These are phyloP conservation scores for Hylia prasina DNA, from an alignment of 2,113 vertebrate genomes.

Conservation along the genomic window DNA sequence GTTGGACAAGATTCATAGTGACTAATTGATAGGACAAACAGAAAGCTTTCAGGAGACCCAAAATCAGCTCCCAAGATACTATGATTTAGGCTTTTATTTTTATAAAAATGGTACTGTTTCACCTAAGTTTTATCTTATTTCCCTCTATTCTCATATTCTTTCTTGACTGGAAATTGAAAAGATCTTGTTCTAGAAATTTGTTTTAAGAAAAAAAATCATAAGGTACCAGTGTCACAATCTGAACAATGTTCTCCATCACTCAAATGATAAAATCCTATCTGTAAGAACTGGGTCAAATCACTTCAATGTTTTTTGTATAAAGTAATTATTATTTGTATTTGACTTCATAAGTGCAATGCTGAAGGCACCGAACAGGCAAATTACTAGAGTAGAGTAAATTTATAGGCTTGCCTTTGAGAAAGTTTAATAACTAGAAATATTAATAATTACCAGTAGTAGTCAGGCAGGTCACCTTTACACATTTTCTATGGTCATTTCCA, in stretches of 20 bases:
- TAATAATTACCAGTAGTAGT: constrained; percentile 2
- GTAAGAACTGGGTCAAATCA: background rate
- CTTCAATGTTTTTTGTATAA: background rate
- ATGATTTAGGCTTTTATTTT: background rate
- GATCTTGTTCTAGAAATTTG: background rate
- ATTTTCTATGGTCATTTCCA: background rate
- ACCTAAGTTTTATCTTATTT: background rate
- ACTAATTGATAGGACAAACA: background rate
- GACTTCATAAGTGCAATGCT: background rate
- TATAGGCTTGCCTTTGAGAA: background rate
- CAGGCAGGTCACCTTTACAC: background rate
- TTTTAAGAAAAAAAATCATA: background rate
- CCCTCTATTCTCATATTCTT: background rate
- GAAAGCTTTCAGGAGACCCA: background rate
- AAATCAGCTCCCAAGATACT: background rate
- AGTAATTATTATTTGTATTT: background rate
- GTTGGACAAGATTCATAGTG: background rate
- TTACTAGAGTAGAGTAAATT: background rate
- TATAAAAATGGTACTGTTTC: background rate
- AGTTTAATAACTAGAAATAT: constrained; percentile 1
- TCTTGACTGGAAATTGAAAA: background rate
- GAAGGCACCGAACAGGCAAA: background rate
- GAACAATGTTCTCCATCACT: background rate
- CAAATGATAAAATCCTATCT: background rate
- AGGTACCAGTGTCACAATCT: background rate